Percentiles rank a stretch among this genome's conserved stretches.
Evolutionary conservation across 2,113 vertebrate genomes (phyloP).

Genomic region (cattle (Bos taurus)): DNA sequence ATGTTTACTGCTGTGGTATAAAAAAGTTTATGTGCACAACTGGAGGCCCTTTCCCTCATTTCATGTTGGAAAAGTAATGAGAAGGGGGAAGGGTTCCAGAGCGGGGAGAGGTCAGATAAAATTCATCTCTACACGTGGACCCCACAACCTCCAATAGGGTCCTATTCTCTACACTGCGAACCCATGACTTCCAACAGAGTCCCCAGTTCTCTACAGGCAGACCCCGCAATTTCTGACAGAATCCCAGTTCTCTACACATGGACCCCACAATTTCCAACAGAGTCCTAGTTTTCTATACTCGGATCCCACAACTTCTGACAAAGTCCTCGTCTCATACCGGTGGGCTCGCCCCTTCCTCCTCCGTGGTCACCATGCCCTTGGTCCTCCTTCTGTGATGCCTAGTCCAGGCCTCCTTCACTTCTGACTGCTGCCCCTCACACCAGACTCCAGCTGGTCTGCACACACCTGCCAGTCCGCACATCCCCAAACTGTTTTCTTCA

Average conservation of each 20-base stretch:
- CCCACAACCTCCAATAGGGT: background rate
- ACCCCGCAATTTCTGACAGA: background rate
- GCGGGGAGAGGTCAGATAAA: background rate
- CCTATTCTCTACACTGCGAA: background rate
- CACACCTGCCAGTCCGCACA: background rate
- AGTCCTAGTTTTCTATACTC: background rate
- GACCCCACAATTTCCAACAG: background rate
- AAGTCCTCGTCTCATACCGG: background rate
- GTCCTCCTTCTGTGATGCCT: background rate
- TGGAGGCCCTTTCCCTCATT: background rate
- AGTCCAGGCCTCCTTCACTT: accelerated
- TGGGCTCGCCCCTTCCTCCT: background rate
- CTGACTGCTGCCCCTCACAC: background rate
- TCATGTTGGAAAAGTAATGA: background rate
- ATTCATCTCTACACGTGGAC: background rate
- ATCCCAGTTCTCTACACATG: background rate
- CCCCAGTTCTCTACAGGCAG: background rate
- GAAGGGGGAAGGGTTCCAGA: background rate
- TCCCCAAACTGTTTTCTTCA: background rate
- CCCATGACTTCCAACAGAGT: background rate
- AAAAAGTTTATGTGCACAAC: background rate
- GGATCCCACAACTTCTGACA: background rate
- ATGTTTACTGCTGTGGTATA: background rate
- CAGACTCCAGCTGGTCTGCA: background rate
- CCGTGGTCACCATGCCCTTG: background rate